These are phyloP conservation scores for Silurus glanis DNA, from an alignment of 2,113 vertebrate genomes.

Conservation along the genomic window DNA sequence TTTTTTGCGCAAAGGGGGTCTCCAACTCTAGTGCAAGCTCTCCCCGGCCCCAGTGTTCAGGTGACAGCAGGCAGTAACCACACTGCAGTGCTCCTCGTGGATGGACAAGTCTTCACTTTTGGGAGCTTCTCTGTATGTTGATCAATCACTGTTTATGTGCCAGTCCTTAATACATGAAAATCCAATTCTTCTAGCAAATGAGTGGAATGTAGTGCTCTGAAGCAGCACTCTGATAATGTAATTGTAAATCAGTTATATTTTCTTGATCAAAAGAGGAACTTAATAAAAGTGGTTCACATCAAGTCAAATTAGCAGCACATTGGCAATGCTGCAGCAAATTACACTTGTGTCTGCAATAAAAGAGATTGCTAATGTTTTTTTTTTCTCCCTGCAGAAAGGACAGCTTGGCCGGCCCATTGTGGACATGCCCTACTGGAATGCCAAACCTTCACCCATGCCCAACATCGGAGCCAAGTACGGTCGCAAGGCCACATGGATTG, in stretches of 20 bases:
- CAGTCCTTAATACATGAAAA: neutral
- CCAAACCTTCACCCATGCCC: conserved; percentile 95
- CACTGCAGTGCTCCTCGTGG: conserved; percentile 91
- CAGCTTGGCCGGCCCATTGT: conserved; percentile 94
- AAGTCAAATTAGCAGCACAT: neutral
- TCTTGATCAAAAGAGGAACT: neutral
- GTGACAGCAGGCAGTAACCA: conserved; percentile 98
- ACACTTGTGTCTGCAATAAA: neutral
- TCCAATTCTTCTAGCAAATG: neutral
- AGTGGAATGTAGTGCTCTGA: neutral
- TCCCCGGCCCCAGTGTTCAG: conserved; percentile 90
- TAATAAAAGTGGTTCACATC: neutral
- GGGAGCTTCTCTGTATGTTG: conserved; percentile 96
- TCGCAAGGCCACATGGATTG: conserved; percentile 97
- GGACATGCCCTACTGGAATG: conserved; percentile 98
- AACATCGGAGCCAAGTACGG: conserved; percentile 97
- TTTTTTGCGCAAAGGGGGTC: conserved; percentile 78
- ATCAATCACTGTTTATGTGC: neutral
- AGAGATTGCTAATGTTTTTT: neutral
- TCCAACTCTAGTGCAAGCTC: conserved; percentile 91
- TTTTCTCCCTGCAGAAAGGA: conserved; percentile 81
- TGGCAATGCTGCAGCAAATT: neutral
- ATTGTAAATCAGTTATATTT: neutral
- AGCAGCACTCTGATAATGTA: neutral
- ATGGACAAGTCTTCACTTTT: conserved; percentile 98